Conservation (phyloP, 1,140 invertebrate genomes). For the Aethina tumida region DNA sequence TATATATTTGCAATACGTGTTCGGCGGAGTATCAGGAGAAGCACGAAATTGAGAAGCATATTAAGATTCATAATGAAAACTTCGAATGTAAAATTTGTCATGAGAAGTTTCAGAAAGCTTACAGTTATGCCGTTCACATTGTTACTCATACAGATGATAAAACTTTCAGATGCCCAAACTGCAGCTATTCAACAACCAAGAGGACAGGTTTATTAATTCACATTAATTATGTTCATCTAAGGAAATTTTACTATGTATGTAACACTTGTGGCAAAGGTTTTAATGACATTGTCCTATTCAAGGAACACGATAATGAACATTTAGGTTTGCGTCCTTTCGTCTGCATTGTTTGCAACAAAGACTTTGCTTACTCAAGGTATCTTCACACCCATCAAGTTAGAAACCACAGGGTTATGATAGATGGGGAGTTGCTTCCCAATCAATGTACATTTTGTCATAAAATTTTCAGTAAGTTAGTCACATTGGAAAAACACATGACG, state of each 20-base stretch:
- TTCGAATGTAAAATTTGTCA: slow-evolving; percentile 22
- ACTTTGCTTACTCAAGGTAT: slow-evolving; percentile 26
- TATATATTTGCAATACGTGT: slow-evolving; percentile 27
- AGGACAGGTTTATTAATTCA: slow-evolving; percentile 23
- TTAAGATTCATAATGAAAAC: slow-evolving; percentile 18
- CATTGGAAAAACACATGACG: slow-evolving; percentile 21
- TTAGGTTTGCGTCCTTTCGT: slow-evolving; percentile 55
- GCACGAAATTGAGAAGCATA: slow-evolving; percentile 23
- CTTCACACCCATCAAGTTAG: slow-evolving; percentile 24
- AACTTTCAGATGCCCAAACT: slow-evolving; percentile 19
- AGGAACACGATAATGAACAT: slow-evolving; percentile 52
- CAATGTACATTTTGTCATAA: slow-evolving; percentile 24
- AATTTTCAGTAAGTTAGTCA: slow-evolving; percentile 18
- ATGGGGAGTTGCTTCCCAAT: slow-evolving; percentile 20
- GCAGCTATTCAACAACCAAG: slow-evolving; percentile 18
- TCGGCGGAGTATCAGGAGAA: slow-evolving; percentile 21
- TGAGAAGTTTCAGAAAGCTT: slow-evolving; percentile 22
- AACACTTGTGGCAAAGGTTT: slow-evolving; percentile 43
- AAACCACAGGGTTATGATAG: slow-evolving; percentile 23
- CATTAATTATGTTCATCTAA: slow-evolving; percentile 23
- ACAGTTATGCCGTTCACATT: slow-evolving; percentile 22
- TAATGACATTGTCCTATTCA: slow-evolving; percentile 21
- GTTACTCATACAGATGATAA: slow-evolving; percentile 17
- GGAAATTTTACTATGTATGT: slow-evolving; percentile 37
- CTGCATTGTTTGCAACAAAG: slow-evolving; percentile 26